Conservation (phyloP, 1,140 invertebrate genomes). For the Bradysia coprophila region DNA sequence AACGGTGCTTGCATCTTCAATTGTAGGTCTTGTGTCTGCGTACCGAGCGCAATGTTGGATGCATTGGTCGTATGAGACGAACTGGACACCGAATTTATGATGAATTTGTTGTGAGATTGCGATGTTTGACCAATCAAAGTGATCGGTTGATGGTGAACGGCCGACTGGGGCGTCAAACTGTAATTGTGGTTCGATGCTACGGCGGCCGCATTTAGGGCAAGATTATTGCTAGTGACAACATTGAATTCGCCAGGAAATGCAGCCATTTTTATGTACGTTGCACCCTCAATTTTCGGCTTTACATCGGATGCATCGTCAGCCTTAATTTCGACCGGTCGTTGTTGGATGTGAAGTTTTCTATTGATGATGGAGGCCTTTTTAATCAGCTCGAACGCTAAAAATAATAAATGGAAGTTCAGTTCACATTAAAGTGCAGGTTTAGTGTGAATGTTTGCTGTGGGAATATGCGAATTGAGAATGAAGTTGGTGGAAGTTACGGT, state of each 20-base stretch:
- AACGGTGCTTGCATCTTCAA: conserved; percentile 14
- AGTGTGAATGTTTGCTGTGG: no score
- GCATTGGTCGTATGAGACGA: not conserved
- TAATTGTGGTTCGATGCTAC: conserved; percentile 22
- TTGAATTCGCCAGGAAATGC: not conserved
- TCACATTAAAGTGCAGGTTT: no score
- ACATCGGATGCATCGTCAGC: not conserved
- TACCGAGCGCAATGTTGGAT: not conserved
- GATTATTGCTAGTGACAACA: not conserved
- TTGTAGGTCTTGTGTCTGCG: conserved; percentile 4
- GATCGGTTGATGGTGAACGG: conserved; percentile 10
- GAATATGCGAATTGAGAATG: no score
- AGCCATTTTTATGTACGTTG: not conserved
- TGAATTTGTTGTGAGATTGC: conserved; percentile 17
- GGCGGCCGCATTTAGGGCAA: conserved; percentile 5
- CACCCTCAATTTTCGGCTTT: not conserved
- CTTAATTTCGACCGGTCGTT: not conserved
- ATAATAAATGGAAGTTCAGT: no score
- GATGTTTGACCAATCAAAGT: conserved; percentile 13
- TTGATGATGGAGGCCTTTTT: not conserved
- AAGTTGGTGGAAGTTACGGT: no score
- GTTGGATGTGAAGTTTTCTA: conserved; percentile 1
- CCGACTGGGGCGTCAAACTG: conserved; percentile 16
- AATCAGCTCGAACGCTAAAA: not conserved
- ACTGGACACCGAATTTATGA: conserved; percentile 14